Base-by-base conservation (phyloP, 2,113 vertebrate species). In the Cryptotis parvus region DNA sequence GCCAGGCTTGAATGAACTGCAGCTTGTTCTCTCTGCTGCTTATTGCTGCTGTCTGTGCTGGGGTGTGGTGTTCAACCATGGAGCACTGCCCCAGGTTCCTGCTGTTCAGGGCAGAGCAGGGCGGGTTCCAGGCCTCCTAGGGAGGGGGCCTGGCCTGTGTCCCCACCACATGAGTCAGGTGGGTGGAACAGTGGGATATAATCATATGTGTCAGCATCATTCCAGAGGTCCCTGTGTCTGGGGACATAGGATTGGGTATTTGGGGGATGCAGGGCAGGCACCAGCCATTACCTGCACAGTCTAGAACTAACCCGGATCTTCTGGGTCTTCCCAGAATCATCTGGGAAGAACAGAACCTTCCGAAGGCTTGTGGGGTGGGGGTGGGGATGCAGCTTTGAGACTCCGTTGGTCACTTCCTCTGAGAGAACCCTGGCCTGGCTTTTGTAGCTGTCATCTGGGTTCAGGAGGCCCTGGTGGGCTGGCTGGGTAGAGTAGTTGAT, bases 401-500 rank as follows among this genome's bases (percentile, higher is more conserved):
- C 63, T 68, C 4, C 24, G 72, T 73, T n/a, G n/a, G 55, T 66
- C 1, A 9, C 31, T 41, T 85, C 52, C 7, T 18, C 20, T 4
- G 39, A 29, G 10, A 31, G 3, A 41, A 22, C 2, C 2, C 29
- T 0, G 0, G 52, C 77, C 66, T 70, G 33, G 15, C 35, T 20
- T 2, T 11, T 45, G 68, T 41, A 43, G 52, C 75, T 4, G 4
- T 68, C 0, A 0, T 20, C 22, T 43, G 37, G n/a, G 45, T 49
- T 70, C 37, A 35, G 37, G 74, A 75, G 68, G 84, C 45, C 75
- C 6, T 0, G 0, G 11, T 0, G 1, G 63, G 1, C 24, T 70
- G 45, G 33, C 35, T 65, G 45, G 14, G 18, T 2, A 16, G 9
- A 16, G 9, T 24, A 29, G 61, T 63, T 1, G 4, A 43, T 70